Conservation (phyloP, 2,888 invertebrate genomes). For the Blomia tropicalis region DNA sequence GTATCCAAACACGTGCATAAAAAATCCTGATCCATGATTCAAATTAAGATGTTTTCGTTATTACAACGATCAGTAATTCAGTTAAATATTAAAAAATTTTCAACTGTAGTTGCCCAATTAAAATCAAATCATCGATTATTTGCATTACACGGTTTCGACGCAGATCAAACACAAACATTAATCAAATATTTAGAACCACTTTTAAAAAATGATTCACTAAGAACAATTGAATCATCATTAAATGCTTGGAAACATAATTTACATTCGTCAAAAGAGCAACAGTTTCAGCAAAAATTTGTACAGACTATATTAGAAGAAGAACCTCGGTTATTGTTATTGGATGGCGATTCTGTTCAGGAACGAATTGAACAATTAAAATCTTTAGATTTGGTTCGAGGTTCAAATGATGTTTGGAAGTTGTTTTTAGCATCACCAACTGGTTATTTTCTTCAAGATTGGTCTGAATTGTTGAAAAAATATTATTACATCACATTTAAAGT, state of each 20-base stretch:
- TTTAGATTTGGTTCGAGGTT: conserved; percentile 15
- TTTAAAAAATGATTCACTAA: conserved; percentile 3
- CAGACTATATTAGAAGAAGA: conserved; percentile 8
- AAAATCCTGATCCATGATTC: neutral
- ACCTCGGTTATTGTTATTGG: conserved; percentile 14
- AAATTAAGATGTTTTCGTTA: neutral
- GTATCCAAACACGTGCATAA: too few species aligned
- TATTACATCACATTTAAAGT: conserved; percentile 22
- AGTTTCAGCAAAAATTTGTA: conserved; percentile 8
- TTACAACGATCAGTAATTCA: neutral
- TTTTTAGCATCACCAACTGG: conserved; percentile 19
- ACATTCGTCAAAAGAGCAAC: neutral
- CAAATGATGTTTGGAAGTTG: conserved; percentile 19
- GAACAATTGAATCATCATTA: neutral
- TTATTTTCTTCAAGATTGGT: conserved; percentile 25
- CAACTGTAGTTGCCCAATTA: neutral
- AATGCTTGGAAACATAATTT: conserved; percentile 5
- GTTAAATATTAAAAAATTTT: neutral
- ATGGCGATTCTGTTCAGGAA: neutral
- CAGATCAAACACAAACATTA: conserved; percentile 6
- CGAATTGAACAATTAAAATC: conserved; percentile 4
- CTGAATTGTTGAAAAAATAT: conserved; percentile 24
- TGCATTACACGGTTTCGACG: conserved; percentile 10
- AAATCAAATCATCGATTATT: too few species aligned
- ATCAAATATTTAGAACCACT: neutral